These are phyloP conservation scores for Epinephelus malabaricus DNA, from an alignment of 2,797 vertebrate species.

Conservation along the genomic window DNA sequence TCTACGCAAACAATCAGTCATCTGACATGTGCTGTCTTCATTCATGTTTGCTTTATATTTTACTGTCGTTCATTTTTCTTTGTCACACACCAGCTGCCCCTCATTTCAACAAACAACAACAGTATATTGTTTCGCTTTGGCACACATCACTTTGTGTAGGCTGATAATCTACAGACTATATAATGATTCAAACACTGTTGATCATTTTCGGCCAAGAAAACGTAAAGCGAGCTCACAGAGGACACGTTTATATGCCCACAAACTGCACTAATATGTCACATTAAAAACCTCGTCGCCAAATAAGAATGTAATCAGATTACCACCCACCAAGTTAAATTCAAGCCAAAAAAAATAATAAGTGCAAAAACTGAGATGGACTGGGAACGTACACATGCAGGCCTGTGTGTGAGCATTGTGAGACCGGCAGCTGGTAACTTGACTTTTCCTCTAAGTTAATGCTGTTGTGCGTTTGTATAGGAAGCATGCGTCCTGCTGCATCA, in stretches of 20 bases:
- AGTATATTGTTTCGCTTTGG: neutral
- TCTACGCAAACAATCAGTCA: slow-evolving; percentile 23
- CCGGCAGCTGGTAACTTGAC: too few relatives aligned
- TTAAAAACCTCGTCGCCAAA: neutral
- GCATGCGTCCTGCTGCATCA: too few relatives aligned
- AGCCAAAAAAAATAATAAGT: neutral
- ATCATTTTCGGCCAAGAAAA: neutral
- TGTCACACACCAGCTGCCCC: slow-evolving; percentile 9
- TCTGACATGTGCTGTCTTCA: slow-evolving; percentile 5
- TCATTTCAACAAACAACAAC: neutral
- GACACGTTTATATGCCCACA: neutral
- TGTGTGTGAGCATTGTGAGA: too few relatives aligned
- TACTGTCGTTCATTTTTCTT: slow-evolving; percentile 10
- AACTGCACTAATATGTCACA: neutral
- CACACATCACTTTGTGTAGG: neutral
- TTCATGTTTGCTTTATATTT: slow-evolving; percentile 21
- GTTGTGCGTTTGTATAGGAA: too few relatives aligned
- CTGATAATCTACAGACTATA: neutral
- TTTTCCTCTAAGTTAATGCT: too few relatives aligned
- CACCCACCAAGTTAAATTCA: neutral
- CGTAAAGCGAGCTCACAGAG: neutral
- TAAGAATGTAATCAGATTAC: neutral
- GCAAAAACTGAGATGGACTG: neutral
- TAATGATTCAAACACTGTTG: neutral
- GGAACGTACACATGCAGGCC: too few relatives aligned